phyloP scores from a whole-genome alignment of 2,888 invertebrate genomes.

The Polyommatus iphigenia region DNA sequence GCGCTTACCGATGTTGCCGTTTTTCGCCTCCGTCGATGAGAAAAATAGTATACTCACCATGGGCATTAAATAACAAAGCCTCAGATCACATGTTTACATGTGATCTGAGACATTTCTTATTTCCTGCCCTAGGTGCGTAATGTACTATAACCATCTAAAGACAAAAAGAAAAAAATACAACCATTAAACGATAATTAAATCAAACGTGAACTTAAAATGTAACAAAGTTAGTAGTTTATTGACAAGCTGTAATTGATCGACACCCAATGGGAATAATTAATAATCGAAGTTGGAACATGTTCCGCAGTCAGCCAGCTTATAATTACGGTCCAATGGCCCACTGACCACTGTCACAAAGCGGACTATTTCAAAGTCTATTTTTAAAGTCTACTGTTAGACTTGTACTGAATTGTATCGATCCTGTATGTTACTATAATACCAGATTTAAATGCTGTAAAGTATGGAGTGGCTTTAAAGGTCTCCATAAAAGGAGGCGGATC shows the following conservation, averaged over 20 bases:
- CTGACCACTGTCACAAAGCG: background rate
- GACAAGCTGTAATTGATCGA: constrained; percentile 12
- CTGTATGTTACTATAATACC: background rate
- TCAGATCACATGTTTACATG: too few species aligned
- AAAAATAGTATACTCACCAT: too few species aligned
- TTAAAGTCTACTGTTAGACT: constrained; percentile 1
- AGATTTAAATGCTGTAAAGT: background rate
- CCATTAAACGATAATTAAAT: background rate
- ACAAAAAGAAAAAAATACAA: background rate
- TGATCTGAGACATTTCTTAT: too few species aligned
- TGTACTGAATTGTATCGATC: background rate
- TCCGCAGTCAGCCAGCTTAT: background rate
- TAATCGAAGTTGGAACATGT: constrained; percentile 8
- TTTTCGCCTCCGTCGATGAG: too few species aligned
- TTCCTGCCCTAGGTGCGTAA: too few species aligned
- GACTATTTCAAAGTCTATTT: constrained; percentile 1
- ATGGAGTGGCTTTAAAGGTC: too few species aligned
- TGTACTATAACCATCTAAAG: too few species aligned
- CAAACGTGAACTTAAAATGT: background rate
- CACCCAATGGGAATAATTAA: constrained; percentile 27
- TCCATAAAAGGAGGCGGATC: too few species aligned
- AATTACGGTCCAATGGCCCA: background rate
- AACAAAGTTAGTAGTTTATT: background rate
- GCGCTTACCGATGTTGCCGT: too few species aligned
- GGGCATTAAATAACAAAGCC: too few species aligned